These are phyloP conservation scores for Limnephilus auricula DNA, from an alignment of 2,888 invertebrate genomes.

Conservation along the genomic window DNA sequence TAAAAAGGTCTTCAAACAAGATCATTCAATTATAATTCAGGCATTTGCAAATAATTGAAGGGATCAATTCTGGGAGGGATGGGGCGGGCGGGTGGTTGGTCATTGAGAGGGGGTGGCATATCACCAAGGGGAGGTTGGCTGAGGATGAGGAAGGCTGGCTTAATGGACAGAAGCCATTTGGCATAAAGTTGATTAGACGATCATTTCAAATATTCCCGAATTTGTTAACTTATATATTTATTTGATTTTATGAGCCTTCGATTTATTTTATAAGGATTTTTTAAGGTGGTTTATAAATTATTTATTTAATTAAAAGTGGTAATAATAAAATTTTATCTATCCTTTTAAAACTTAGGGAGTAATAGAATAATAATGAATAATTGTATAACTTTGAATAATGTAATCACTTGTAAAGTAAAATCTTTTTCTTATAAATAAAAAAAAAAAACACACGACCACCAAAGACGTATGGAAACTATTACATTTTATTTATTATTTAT, in stretches of 20 bases:
- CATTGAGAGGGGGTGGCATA: not conserved
- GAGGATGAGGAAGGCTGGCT: not conserved
- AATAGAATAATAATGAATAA: too few species aligned
- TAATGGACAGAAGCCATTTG: not conserved
- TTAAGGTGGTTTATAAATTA: not conserved
- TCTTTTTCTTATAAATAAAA: too few species aligned
- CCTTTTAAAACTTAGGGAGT: too few species aligned
- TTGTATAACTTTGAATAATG: too few species aligned
- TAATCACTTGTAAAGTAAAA: too few species aligned
- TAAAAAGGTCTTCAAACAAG: constrained; percentile 33
- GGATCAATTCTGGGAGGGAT: not conserved
- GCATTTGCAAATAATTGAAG: constrained; percentile 34
- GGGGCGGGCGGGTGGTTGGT: not conserved
- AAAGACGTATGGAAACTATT: too few species aligned
- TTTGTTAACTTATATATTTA: not conserved
- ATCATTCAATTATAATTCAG: constrained; percentile 48
- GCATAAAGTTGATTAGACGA: constrained; percentile 8
- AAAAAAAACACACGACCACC: too few species aligned
- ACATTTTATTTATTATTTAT: too few species aligned
- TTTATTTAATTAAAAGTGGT: too few species aligned
- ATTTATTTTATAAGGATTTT: not conserved
- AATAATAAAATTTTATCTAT: too few species aligned
- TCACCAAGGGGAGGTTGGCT: not conserved
- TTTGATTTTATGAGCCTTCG: not conserved
- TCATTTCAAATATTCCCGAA: not conserved